phyloP scores from a whole-genome alignment of 2,888 invertebrate genomes.

The Danaus chrysippus region DNA sequence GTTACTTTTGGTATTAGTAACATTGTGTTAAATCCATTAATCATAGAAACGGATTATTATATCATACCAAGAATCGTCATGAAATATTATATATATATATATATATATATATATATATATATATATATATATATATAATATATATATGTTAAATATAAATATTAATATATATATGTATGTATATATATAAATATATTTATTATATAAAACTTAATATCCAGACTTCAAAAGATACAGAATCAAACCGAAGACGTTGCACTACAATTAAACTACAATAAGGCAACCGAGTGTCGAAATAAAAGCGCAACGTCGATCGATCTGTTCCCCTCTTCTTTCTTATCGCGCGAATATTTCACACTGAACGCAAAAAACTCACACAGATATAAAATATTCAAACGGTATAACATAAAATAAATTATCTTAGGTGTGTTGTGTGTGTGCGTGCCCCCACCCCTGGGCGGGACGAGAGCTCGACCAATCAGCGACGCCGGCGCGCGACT shows the following conservation, averaged over 20 bases:
- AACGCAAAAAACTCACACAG: constrained; percentile 80
- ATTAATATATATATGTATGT: background rate
- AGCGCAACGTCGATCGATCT: constrained; percentile 77
- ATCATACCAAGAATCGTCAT: too few species aligned
- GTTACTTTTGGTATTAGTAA: too few species aligned
- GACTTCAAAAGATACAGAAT: constrained; percentile 23
- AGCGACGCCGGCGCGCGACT: constrained; percentile 77
- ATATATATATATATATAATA: too few species aligned
- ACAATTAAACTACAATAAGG: constrained; percentile 62
- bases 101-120: too few species aligned
- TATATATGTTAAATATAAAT: too few species aligned
- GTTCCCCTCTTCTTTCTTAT: constrained; percentile 78
- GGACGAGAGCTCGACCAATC: constrained; percentile 72
- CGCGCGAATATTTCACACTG: constrained; percentile 79
- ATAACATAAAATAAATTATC: constrained; percentile 80
- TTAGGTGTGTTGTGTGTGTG: constrained; percentile 75
- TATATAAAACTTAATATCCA: background rate
- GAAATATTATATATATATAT: too few species aligned
- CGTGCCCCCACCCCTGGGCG: constrained; percentile 75
- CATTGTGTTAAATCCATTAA: too few species aligned
- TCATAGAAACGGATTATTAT: too few species aligned
- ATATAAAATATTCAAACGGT: constrained; percentile 79
- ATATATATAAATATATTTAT: background rate
- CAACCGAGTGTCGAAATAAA: constrained; percentile 64
- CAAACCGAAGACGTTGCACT: constrained; percentile 33